phyloP scores from a whole-genome alignment of 2,797 vertebrate species.

The Sebastolobus altivelis region DNA sequence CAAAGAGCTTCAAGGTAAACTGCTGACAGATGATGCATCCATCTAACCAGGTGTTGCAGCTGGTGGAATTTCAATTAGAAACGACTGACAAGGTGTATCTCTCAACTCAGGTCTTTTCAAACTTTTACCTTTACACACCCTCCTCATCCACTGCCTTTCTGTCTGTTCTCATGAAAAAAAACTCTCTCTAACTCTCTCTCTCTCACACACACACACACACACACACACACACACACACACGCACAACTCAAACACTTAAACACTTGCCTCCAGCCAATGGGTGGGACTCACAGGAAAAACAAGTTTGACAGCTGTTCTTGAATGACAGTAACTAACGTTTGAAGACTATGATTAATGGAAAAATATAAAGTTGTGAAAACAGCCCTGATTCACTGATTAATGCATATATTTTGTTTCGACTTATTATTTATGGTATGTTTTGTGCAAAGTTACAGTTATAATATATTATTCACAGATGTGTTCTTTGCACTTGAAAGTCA shows the following conservation, averaged over 20 bases:
- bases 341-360: background rate
- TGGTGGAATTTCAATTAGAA: background rate
- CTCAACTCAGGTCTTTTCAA: background rate
- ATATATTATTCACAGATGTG: background rate
- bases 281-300: constrained; percentile 70
- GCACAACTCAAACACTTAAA: constrained; percentile 1
- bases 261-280: constrained; percentile 49
- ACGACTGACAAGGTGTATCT: background rate
- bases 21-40: constrained; percentile 6
- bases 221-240: background rate
- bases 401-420: background rate
- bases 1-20: constrained; percentile 31
- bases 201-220: background rate
- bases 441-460: background rate
- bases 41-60: background rate
- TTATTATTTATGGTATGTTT: background rate
- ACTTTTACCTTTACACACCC: background rate
- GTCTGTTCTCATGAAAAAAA: background rate
- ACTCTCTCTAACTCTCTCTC: background rate
- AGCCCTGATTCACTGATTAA: background rate
- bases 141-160: background rate
- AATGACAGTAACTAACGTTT: constrained; percentile 15
- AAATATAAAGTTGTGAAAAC: background rate
- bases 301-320: constrained; percentile 45
- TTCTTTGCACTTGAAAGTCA: background rate